A percentile compares a stretch with the other conserved stretches of the same genome.
Evolutionary conservation across 2,797 vertebrate species (phyloP).

Genomic region (Peromyscus melanophrys): DNA sequence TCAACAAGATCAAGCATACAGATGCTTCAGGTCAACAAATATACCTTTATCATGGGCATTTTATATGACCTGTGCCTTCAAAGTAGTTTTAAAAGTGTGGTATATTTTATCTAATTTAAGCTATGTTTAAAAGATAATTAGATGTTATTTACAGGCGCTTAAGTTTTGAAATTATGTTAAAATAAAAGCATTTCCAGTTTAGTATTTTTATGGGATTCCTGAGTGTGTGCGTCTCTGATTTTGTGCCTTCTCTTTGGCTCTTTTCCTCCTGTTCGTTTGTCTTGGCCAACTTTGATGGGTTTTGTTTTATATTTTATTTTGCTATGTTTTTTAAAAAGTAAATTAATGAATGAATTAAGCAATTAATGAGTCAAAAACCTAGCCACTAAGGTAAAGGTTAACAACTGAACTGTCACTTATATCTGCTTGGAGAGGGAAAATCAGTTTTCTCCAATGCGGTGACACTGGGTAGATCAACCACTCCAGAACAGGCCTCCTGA

Average conservation of each 20-base stretch:
- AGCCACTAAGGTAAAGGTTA: neutral
- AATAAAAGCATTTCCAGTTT: neutral
- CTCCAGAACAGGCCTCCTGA: neutral
- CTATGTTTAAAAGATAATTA: constrained; percentile 18
- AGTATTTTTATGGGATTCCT: neutral
- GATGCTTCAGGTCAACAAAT: neutral
- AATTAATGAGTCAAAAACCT: too few species aligned
- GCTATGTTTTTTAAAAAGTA: neutral
- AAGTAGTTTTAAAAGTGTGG: neutral
- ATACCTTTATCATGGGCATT: neutral
- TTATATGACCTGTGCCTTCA: neutral
- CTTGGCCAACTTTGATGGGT: neutral
- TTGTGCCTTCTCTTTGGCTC: neutral
- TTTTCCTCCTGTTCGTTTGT: neutral
- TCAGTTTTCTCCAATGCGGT: neutral
- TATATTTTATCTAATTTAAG: neutral
- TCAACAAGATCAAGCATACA: neutral
- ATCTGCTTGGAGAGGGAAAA: neutral
- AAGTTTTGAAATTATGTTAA: neutral
- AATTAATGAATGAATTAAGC: neutral
- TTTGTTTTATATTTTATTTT: neutral
- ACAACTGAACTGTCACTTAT: neutral
- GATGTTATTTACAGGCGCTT: neutral
- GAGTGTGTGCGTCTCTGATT: neutral
- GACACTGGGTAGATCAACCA: neutral